Base-by-base conservation (phyloP, 2,888 invertebrate species). In the Homarus gammarus region DNA sequence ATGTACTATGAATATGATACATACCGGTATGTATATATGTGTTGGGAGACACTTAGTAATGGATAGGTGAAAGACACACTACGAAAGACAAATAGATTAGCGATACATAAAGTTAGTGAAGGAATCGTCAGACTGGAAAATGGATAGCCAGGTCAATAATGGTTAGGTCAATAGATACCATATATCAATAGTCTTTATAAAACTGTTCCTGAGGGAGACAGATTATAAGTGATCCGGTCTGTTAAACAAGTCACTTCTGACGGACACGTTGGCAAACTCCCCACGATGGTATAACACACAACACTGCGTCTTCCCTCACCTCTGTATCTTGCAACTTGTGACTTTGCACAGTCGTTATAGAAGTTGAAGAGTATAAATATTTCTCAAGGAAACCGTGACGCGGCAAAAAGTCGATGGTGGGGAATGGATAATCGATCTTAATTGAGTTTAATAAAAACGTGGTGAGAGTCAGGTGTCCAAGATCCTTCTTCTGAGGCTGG, bases 241-340 rank as follows among this genome's bases (percentile, higher is more conserved):
- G 56, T 18, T 56, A 56, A 56, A 18, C 56, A 18, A 22, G 18
- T 56, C 56, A 3, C 56, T 18, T 15, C 22, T 56, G 56, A 70
- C 2, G 18, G 33, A 70, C 70, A 6, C 70, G 12, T 31, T 33
- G 12, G 36, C 70, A 27, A 6, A 70, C 70, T 27, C 31, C 31
- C 27, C 15, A n/a, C 15, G 33, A 70, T 36, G 36, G 12, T 12
- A 8, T 12, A 31, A 70, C 70, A 70, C 78, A 78, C 78, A 51
- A 27, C 78, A 78, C 78, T 51, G 51, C 51, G 51, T 78, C 78
- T 78, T 78, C 78, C 78, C 51, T 78, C 78, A 78, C 49, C 73
- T 38, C 44, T 73, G 73, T 44, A 78, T 78, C 44, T 18, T 56
- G 56, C 56, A n/a, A n/a, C n/a, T 15, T 18, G 22, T 10, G 56